Base-by-base conservation (phyloP, 2,797 vertebrate genomes). In the Euthynnus affinis region DNA sequence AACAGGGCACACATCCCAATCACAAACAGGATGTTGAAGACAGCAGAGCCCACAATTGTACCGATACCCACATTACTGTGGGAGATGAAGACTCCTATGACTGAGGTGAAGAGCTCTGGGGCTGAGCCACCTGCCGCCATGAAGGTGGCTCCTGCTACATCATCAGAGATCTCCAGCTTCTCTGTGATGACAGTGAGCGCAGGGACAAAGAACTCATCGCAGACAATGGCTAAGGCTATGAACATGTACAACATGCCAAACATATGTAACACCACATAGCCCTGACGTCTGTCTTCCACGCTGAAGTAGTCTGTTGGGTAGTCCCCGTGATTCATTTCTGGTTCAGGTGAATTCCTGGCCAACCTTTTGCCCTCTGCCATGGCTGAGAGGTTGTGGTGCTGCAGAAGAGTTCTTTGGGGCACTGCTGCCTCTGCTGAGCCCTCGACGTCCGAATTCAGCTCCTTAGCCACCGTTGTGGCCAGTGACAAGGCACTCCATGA, bases 201-300 rank as follows among this genome's bases (percentile, higher is more conserved):
- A 5, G 98, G 98, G 84, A 99, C 98, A 67, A 99, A 99, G 92
- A 99, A 99, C 82, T 99, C 98, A 83, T 99, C 98, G 0, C 98
- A 99, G 83, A 99, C 98, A 4, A 99, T 96, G 81, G 98, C 98
- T 93, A 99, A 96, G 87, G 98, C 95, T 93, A 99, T 97, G 93
- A 99, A 99, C 98, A 99, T 99, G 90, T 99, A 99, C 81, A 99
- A 88, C 98, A 99, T 99, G 65, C 98, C 98, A 65, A 96, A 94
- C 92, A 99, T 95, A 59, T 99, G 98, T 49, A 99, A 83, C 32
- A 79, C 22, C 68, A 99, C 97, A 37, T 93, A 97, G 63, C 98
- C 98, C 68, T 93, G 92, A 74, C 97, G 96, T 86, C 98, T 94
- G 1, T 99, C 89, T 81, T 96, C 95, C 32, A 99, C 92, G 52